Evolutionary conservation across 2,888 invertebrate species (phyloP), one percentile per base, ranked within the genome.

Genomic region (Pediacus dermestoides): DNA sequence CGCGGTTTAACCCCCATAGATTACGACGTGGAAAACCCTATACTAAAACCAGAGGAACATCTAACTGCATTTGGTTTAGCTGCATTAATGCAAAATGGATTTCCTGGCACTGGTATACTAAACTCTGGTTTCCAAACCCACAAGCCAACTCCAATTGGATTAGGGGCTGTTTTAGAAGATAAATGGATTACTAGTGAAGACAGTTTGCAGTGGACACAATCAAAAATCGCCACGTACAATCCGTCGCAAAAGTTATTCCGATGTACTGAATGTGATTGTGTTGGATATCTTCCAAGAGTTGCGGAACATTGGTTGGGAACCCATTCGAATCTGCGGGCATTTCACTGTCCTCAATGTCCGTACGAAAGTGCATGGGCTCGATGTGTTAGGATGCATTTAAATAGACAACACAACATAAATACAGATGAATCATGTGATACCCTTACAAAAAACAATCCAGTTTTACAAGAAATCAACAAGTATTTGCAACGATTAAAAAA

Each of bases 271-370:
- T 85, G 85, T 69, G 82, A 84, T 63, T 82, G 82, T 68, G 82
- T 83, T 9, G 85, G 85, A 12, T 83, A 83, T 67, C 72, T 85
- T 44, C 79, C 82, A 34, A 73, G 84, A 45, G 78, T 85, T 12
- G 84, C 84, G 1, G 85, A 85, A 67, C 85, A 85, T 68, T 85
- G 85, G 83, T 72, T 85, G 26, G 85, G 84, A 35, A 81, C 83
- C 27, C 84, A 75, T 72, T 85, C 80, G 53, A 78, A 75, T 72
- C 74, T 76, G 60, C 75, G 74, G 57, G 83, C 76, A 55, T 81
- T 71, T 60, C 76, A 77, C 55, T 78, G 78, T 59, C 75, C 78
- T 1, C 80, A 81, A 46, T 85, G 85, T 70, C 81, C 82, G 4
- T 85, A 83, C 68, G 81, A 82, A 50, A 80, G 82, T 53, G 82